phyloP scores from a whole-genome alignment of 2,113 vertebrate species.

The Pionites leucogaster region DNA sequence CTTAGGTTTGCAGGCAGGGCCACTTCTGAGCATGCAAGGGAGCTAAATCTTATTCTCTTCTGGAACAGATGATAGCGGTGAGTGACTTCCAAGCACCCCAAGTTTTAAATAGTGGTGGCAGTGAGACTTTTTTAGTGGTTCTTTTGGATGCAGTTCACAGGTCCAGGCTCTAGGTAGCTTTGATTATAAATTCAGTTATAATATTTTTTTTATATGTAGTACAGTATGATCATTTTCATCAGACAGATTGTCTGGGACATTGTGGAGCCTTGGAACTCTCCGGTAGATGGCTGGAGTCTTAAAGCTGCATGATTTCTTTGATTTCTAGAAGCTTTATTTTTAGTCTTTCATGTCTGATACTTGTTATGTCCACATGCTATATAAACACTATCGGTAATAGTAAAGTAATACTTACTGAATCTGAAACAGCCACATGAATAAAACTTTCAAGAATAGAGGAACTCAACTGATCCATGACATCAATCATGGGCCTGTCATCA shows the following conservation, averaged over 20 bases:
- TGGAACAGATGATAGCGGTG: not conserved
- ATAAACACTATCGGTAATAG: not conserved
- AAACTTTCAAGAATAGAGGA: conserved; percentile 96
- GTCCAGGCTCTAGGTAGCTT: not conserved
- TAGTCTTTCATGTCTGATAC: not conserved
- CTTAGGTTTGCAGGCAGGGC: not conserved
- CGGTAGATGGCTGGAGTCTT: not conserved
- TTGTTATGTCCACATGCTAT: not conserved
- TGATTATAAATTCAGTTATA: not conserved
- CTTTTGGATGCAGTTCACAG: not conserved
- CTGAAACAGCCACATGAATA: conserved; percentile 93
- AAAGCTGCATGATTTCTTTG: not conserved
- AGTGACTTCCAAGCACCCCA: not conserved
- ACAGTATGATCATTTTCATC: not conserved
- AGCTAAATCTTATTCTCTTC: not conserved
- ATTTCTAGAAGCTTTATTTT: not conserved
- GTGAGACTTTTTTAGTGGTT: not conserved
- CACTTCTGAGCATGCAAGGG: not conserved
- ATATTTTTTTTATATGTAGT: not conserved
- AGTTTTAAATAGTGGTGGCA: not conserved
- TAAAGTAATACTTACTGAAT: conserved; percentile 84
- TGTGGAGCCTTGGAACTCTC: not conserved
- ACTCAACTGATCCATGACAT: conserved; percentile 97
- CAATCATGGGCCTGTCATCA: conserved; percentile 97
- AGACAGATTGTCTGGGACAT: not conserved